A percentile compares a stretch with the other conserved stretches of the same genome.
Evolutionary conservation across 2,113 vertebrate genomes (phyloP).

Genomic region (Helogale parvula): DNA sequence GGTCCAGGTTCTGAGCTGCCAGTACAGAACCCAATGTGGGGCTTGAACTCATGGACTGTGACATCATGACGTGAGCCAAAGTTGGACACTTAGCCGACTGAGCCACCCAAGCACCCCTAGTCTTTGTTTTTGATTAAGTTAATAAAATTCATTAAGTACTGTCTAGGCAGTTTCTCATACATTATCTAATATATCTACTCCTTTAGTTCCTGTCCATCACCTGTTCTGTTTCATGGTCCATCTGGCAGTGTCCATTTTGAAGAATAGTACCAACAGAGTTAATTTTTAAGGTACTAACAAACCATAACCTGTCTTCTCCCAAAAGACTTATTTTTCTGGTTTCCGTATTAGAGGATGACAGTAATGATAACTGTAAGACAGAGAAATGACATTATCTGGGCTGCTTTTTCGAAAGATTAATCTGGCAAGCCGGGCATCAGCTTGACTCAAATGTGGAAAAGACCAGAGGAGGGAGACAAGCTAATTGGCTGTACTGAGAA

Average conservation of each 20-base stretch:
- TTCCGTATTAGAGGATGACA: not conserved
- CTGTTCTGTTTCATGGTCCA: not conserved
- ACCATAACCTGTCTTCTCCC: not conserved
- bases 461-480: not conserved
- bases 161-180: not conserved
- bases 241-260: not conserved
- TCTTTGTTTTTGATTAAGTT: not conserved
- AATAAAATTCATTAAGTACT: not conserved
- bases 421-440: not conserved
- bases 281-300: slow-evolving; percentile 14
- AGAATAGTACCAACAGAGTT: not conserved
- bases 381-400: not conserved
- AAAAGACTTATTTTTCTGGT: not conserved
- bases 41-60: too few species aligned
- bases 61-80: too few species aligned
- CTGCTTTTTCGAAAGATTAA: not conserved
- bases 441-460: not conserved
- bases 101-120: not conserved
- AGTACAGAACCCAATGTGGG: too few species aligned
- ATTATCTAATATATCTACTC: not conserved
- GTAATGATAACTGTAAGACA: not conserved
- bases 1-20: too few species aligned
- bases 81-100: too few species aligned
- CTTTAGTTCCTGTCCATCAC: not conserved
- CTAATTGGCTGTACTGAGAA: not conserved